Conservation (phyloP, 2,797 vertebrate species). For the Kryptolebias ocellatus region DNA sequence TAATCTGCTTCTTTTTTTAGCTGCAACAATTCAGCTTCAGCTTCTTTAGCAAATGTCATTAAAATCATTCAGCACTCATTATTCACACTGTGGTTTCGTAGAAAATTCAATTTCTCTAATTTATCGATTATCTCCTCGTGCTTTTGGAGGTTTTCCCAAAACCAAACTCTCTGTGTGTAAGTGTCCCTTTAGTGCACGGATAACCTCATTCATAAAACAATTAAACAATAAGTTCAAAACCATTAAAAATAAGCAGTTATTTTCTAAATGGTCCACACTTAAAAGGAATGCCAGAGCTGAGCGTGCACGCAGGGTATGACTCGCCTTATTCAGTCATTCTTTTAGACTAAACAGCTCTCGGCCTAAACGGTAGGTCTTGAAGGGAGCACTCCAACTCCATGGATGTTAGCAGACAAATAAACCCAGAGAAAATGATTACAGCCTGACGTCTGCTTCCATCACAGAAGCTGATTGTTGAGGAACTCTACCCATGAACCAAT, state of each 20-base stretch:
- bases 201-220: slow-evolving; percentile 7
- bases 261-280: slow-evolving; percentile 8
- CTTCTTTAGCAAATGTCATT: too few relatives aligned
- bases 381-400: slow-evolving; percentile 30
- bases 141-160: neutral
- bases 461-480: slow-evolving; percentile 53
- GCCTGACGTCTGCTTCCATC: slow-evolving; percentile 40
- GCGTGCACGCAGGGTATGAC: slow-evolving; percentile 23
- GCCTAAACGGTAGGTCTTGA: slow-evolving; percentile 49
- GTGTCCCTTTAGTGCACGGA: neutral
- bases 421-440: slow-evolving; percentile 63
- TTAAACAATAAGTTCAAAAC: neutral
- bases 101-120: neutral
- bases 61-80: too few relatives aligned
- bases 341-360: slow-evolving; percentile 70
- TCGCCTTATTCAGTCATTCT: slow-evolving; percentile 30
- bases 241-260: neutral
- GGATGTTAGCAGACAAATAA: slow-evolving; percentile 59
- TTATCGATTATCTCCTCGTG: slow-evolving; percentile 23
- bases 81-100: too few relatives aligned
- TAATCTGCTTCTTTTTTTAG: too few relatives aligned
- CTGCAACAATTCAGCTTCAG: too few relatives aligned
- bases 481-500: slow-evolving; percentile 62
- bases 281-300: slow-evolving; percentile 12
- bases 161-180: neutral